Evolutionary conservation across 2,113 vertebrate species (phyloP).

Genomic region (Antennarius striatus): DNA sequence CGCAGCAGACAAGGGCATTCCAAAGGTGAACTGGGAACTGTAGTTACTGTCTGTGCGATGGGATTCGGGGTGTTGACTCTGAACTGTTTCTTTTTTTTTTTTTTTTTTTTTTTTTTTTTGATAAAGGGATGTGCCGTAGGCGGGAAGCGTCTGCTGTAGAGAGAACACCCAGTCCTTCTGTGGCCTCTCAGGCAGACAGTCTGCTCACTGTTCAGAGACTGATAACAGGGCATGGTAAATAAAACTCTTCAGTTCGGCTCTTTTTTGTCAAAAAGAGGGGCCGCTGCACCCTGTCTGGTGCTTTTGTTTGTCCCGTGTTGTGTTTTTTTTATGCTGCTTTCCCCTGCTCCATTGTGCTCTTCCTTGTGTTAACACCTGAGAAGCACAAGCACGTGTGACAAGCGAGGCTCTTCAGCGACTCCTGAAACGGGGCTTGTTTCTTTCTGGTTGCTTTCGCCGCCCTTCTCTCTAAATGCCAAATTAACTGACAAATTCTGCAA

Average conservation of each 20-base stretch:
- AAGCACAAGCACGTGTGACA: slow-evolving; percentile 54
- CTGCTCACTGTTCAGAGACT: slow-evolving; percentile 87
- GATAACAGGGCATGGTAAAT: slow-evolving; percentile 97
- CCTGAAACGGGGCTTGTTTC: slow-evolving; percentile 46
- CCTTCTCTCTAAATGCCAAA: slow-evolving; percentile 24
- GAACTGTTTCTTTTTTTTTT: slow-evolving; percentile 50
- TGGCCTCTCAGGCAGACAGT: slow-evolving; percentile 92
- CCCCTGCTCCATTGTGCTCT: slow-evolving; percentile 83
- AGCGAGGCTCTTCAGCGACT: slow-evolving; percentile 45
- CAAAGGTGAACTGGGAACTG: slow-evolving; percentile 71
- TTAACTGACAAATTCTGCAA: slow-evolving; percentile 43
- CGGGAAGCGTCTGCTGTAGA: slow-evolving; percentile 83
- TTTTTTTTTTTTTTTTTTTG: slow-evolving; percentile 49
- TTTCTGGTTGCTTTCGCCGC: slow-evolving; percentile 16
- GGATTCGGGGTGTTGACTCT: slow-evolving; percentile 73
- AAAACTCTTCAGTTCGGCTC: slow-evolving; percentile 88
- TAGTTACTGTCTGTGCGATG: slow-evolving; percentile 63
- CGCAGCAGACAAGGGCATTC: slow-evolving; percentile 66
- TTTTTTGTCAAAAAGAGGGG: slow-evolving; percentile 68
- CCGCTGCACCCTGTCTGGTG: slow-evolving; percentile 83
- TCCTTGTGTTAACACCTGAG: slow-evolving; percentile 68
- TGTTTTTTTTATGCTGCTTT: slow-evolving; percentile 81
- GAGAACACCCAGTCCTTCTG: slow-evolving; percentile 92
- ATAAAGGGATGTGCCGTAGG: slow-evolving; percentile 74
- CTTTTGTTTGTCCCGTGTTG: slow-evolving; percentile 87